A percentile compares a stretch with the other conserved stretches of the same genome.
Evolutionary conservation across 2,113 vertebrate genomes (phyloP).

Genomic region (Megaceryle torquata): DNA sequence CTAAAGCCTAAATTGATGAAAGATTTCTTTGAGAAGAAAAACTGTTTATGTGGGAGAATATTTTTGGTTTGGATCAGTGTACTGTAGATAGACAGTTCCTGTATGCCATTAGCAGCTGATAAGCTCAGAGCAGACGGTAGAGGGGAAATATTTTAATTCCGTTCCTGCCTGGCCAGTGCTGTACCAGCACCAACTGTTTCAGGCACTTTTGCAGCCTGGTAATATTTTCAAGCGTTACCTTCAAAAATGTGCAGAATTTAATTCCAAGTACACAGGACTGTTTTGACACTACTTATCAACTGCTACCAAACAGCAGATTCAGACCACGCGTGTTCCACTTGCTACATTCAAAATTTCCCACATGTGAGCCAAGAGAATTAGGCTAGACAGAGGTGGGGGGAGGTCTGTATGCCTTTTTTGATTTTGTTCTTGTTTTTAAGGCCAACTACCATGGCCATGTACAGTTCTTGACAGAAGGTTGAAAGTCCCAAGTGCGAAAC

Average conservation of each 20-base stretch:
- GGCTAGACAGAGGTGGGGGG: neutral
- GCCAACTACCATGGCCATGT: neutral
- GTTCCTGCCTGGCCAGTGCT: neutral
- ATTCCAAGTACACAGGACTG: slow-evolving; percentile 32
- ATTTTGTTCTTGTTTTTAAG: neutral
- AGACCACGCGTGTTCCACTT: slow-evolving; percentile 29
- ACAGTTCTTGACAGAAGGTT: neutral
- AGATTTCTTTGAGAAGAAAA: neutral
- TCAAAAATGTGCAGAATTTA: slow-evolving; percentile 10
- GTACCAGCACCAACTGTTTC: slow-evolving; percentile 45
- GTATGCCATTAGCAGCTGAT: slow-evolving; percentile 9
- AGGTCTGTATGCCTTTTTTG: neutral
- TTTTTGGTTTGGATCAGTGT: neutral
- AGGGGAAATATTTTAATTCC: slow-evolving; percentile 30
- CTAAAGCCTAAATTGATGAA: neutral
- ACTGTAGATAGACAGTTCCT: neutral
- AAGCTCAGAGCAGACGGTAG: neutral
- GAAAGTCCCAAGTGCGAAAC: neutral
- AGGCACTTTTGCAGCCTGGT: neutral
- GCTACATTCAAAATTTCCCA: slow-evolving; percentile 42
- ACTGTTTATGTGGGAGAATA: neutral
- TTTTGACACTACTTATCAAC: slow-evolving; percentile 47
- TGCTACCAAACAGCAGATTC: slow-evolving; percentile 42
- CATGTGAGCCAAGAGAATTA: neutral
- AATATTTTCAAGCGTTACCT: slow-evolving; percentile 44